Base-by-base conservation (phyloP, 2,888 invertebrate species). In the Sarcophaga caerulescens region DNA sequence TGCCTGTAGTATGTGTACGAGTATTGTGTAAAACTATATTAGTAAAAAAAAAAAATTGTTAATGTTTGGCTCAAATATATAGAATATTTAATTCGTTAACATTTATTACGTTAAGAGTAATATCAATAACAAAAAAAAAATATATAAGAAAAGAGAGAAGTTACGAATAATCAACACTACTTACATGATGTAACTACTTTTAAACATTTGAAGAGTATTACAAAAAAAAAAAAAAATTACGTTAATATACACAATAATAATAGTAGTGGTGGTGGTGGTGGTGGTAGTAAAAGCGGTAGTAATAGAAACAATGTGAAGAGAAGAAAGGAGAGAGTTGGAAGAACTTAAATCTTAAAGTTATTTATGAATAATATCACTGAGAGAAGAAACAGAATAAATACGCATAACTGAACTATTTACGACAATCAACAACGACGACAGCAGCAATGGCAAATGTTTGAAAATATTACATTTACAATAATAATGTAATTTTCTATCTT, bases 161-260 rank as follows among this genome's bases (percentile, higher is more conserved):
- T 71, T 81, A 70, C 45, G 23, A 63, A 69, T 70, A 70, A 57
- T 65, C 62, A 75, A 76, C n/a, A 70, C 75, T 70, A 75, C 52
- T 52, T 52, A 52, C 68, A 19, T 47, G 62, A 63, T 60, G 62
- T 6, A 45, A 65, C n/a, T 65, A 65, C 12, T 14, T 63, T 44
- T 35, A 65, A 65, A 71, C 0, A 47, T 47, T 4, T 47, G 17
- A 52, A 52, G 17, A 52, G 12, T 14, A 52, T 52, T 52, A 52
- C 17, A 52, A 52, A 17, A 52, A 52, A 47, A 47, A 52, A 52
- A 14, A 14, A 17, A 4, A 52, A 52, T 17, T 52, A 52, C 52
- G 17, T 17, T 52, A 52, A 52, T 52, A 52, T 17, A 52, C 17
- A 52, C 52, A 14, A n/a, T n/a, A 52, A 52, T 52, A 52, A 52